Percentiles rank a stretch among this genome's conserved stretches.
Evolutionary conservation across 2,888 invertebrate species (phyloP).

Genomic region (Metallyticus violacea): DNA sequence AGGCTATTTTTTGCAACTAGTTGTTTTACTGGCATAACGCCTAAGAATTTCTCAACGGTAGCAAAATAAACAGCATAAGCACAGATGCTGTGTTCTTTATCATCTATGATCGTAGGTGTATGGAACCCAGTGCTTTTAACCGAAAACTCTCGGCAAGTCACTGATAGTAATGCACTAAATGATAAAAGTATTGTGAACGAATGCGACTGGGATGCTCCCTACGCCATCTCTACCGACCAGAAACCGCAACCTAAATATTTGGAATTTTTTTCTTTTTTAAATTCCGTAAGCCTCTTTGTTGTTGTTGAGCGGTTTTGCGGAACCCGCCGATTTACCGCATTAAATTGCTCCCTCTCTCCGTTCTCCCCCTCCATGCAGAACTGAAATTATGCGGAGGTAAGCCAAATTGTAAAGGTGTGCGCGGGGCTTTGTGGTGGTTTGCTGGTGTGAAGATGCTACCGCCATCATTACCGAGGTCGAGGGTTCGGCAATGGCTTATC

Average conservation of each 20-base stretch:
- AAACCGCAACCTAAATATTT: neutral
- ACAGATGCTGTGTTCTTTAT: too few relatives aligned
- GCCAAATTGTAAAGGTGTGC: neutral
- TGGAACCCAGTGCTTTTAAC: neutral
- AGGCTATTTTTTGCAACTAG: too few relatives aligned
- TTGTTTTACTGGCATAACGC: too few relatives aligned
- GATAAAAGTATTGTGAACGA: neutral
- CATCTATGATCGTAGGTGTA: too few relatives aligned
- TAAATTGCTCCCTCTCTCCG: neutral
- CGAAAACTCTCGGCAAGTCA: neutral
- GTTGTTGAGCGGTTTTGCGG: neutral
- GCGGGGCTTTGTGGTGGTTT: neutral
- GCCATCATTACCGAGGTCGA: neutral
- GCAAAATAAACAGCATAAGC: too few relatives aligned
- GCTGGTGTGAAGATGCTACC: neutral
- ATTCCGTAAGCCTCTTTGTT: neutral
- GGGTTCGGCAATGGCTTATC: neutral
- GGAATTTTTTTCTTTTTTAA: neutral
- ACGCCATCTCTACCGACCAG: too few relatives aligned
- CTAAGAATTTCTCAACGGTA: too few relatives aligned
- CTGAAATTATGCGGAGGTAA: neutral
- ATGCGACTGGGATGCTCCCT: neutral
- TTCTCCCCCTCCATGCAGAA: neutral
- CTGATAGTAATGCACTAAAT: neutral
- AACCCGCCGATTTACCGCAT: neutral